phyloP scores from a whole-genome alignment of 2,113 vertebrate genomes.

The Daphoenositta chrysoptera region DNA sequence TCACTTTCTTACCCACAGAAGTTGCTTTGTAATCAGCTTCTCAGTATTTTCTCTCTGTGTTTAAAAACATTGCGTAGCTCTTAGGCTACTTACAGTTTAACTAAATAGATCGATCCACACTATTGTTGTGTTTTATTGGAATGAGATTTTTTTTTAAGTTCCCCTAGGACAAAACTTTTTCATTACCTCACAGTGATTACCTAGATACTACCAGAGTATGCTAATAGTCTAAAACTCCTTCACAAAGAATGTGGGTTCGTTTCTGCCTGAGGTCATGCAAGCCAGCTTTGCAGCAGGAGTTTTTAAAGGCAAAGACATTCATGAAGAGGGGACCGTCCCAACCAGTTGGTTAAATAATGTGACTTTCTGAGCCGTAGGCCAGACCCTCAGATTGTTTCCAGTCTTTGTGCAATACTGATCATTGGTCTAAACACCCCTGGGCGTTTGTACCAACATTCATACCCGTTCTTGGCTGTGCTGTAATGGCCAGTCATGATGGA shows the following conservation, averaged over 20 bases:
- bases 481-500: background rate
- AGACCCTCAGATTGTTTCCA: background rate
- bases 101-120: background rate
- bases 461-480: background rate
- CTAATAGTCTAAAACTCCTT: background rate
- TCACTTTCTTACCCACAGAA: background rate
- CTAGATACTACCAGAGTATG: background rate
- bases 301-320: background rate
- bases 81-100: background rate
- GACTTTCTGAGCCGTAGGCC: background rate
- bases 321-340: background rate
- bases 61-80: background rate
- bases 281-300: background rate
- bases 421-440: background rate
- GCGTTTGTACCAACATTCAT: background rate
- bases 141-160: background rate
- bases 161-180: background rate
- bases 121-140: background rate
- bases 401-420: background rate
- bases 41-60: background rate
- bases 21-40: background rate
- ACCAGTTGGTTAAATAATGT: background rate
- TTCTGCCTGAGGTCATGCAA: background rate
- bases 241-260: background rate
- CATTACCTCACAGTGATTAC: background rate